These are phyloP conservation scores for Archilochus colubris DNA, from an alignment of 2,113 vertebrate genomes.

Conservation along the genomic window DNA sequence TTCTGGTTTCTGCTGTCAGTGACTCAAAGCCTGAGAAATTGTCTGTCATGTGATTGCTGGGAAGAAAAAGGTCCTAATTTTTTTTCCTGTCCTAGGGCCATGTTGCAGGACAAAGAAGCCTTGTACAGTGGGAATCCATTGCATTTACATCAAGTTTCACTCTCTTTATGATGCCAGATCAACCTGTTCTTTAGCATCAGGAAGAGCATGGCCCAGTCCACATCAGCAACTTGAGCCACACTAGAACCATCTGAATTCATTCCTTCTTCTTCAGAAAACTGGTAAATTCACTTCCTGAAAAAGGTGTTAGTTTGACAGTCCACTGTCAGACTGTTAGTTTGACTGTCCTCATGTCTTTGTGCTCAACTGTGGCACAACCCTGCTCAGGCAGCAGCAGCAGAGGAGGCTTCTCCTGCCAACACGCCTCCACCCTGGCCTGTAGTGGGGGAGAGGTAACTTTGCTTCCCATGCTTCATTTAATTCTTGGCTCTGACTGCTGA, in stretches of 20 bases:
- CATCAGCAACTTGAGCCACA: not conserved
- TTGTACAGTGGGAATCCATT: not conserved
- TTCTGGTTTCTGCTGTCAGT: not conserved
- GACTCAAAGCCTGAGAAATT: not conserved
- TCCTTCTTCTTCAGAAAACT: not conserved
- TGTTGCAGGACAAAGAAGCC: not conserved
- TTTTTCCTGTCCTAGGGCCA: not conserved
- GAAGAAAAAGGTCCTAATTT: not conserved
- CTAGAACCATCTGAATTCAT: not conserved
- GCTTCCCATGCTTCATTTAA: constrained; percentile 38
- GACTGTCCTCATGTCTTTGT: not conserved
- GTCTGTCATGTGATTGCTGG: not conserved
- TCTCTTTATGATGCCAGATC: not conserved
- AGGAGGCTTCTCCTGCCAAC: not conserved
- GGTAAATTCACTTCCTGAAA: not conserved
- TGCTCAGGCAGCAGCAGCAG: not conserved
- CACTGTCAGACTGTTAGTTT: no score
- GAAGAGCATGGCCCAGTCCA: not conserved
- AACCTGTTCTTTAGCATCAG: not conserved
- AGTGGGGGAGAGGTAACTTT: constrained; percentile 5
- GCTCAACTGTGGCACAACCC: not conserved
- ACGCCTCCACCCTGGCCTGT: constrained; percentile 8
- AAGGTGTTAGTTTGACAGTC: not conserved
- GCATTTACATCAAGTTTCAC: not conserved
- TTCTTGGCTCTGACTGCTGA: constrained; percentile 16